Evolutionary conservation across 2,888 invertebrate genomes (phyloP), one percentile per base, ranked within the genome.

Genomic region (Xylocampa areola): DNA sequence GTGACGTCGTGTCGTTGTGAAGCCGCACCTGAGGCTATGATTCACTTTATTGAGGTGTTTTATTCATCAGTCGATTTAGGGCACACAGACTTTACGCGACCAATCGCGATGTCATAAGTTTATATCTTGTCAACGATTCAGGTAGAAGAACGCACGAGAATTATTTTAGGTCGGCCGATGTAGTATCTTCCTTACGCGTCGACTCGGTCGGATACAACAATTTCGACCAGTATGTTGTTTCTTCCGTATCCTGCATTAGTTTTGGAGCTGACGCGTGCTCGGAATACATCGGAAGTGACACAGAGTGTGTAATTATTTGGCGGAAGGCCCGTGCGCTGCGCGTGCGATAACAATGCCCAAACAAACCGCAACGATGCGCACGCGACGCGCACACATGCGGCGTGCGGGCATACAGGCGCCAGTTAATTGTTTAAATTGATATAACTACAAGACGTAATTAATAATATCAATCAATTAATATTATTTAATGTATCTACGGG

Each of bases 201-300:
- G 4, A 32, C 14, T 16, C n/a, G 53, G 14, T 19, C 25, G 1
- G n/a, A 8, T 14, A 2, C 32, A 39, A 14, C 30, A 25, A n/a
- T 41, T 57, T 27, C 10, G 1, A 25, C 4, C 40, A 30, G 44
- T 13, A 33, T 36, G 35, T 44, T 30, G 35, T 35, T 17, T 27
- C 11, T 47, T 50, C 41, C 14, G 43, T 30, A 49, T 57, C 40
- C 36, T 11, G 43, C 14, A 13, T 44, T 35, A 16, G n/a, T 43
- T 40, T 30, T 16, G 43, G 16, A 36, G 39, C 11, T 23, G 7
- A 48, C 44, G 33, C 71, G 64, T 66, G 61, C 47, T 30, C 16
- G 25, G 53, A 27, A 67, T 64, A 37, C 16, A 2, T 58, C 59
- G 68, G 69, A 72, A 72, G 61, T 54, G 61, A 57, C 40, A 54